Evolutionary conservation across 2,797 vertebrate species (phyloP), one percentile per base, ranked within the genome.

Genomic region (Sebastes diaconus): DNA sequence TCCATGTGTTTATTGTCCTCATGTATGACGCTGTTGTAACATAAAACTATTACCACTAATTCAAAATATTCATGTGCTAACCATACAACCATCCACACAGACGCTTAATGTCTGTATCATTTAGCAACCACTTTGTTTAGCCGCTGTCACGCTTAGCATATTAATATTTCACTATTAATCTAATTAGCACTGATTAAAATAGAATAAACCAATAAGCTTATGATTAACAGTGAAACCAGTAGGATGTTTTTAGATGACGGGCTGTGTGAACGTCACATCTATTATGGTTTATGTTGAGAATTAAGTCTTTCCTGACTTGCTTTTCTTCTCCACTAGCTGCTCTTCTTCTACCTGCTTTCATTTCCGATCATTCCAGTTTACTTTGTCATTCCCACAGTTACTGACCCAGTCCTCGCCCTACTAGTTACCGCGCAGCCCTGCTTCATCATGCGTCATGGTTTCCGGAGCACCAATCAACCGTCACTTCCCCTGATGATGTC

Each of bases 391-490:
- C 86, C 69, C 83, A 86, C 79, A 79, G 74, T 83, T 42, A 75
- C 64, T 77, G 88, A 83, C 73, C 79, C 75, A 27, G 57, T 69
- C 80, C 46, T 67, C 16, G 50, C 39, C 73, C 22, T 3, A 42
- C 63, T 32, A 22, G 88, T 85, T 76, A 77, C 69, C 24, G 32
- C 32, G 65, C 80, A 46, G 63, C 42, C 42, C 68, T 18, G 52
- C 80, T 87, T 73, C 84, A 75, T 89, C 85, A 69, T 87, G 90
- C 66, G 84, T 90, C 92, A 91, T 72, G 80, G 84, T 85, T 72
- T 81, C 78, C 42, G 3, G 12, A 30, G 69, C 73, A 61, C 87
- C 89, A 90, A 90, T 92, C 78, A 81, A 82, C 68, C 59, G 73
- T 68, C 60, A 79, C 80, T 58, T 69, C 79, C 42, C 50, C 67